Conservation (phyloP, 2,113 vertebrate genomes). For the Haplotaxodon microlepis region DNA sequence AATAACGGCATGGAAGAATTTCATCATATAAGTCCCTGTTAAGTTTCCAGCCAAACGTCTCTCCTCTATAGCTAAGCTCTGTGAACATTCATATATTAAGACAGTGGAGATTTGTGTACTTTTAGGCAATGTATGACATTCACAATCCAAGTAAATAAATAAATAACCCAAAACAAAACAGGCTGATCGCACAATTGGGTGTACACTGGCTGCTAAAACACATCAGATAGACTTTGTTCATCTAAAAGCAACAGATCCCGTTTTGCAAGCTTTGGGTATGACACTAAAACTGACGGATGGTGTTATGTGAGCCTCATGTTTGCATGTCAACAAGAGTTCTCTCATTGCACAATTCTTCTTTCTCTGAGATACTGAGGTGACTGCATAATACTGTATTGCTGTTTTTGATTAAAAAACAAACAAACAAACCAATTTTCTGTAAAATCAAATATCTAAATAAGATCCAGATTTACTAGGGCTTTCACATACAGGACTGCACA, state of each 20-base stretch:
- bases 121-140: conserved; percentile 46
- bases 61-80: conserved; percentile 10
- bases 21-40: neutral
- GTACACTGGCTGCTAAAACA: neutral
- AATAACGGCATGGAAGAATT: neutral
- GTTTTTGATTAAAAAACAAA: conserved; percentile 42
- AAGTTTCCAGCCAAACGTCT: conserved; percentile 1
- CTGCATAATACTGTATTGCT: conserved; percentile 72
- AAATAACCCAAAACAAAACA: neutral
- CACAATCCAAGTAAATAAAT: neutral
- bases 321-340: conserved; percentile 18
- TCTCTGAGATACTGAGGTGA: conserved; percentile 58
- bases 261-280: neutral
- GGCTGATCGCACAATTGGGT: neutral
- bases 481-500: conserved; percentile 74
- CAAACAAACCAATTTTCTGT: conserved; percentile 12
- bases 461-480: conserved; percentile 69
- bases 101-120: conserved; percentile 40
- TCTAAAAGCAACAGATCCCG: conserved; percentile 33
- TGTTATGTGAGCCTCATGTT: conserved; percentile 6
- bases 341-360: conserved; percentile 36
- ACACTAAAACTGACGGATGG: neutral
- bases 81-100: conserved; percentile 61
- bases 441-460: conserved; percentile 57
- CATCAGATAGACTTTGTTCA: neutral